Percentiles rank a stretch among this genome's conserved stretches.
Evolutionary conservation across 2,888 invertebrate species (phyloP).

Genomic region (Torymus auratus): DNA sequence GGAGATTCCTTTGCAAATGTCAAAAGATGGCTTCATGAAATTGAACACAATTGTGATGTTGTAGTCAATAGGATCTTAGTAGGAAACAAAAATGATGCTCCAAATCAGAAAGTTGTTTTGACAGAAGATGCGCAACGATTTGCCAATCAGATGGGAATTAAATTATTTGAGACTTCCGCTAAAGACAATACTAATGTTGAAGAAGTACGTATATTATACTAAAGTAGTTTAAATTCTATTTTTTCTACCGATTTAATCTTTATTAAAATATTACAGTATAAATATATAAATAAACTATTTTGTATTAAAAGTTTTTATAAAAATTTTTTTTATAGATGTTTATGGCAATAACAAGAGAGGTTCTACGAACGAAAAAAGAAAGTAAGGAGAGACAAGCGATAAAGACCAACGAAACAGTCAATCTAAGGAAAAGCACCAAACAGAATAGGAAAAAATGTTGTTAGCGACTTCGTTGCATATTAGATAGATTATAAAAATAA

Average conservation of each 20-base stretch:
- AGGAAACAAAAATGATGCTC: slow-evolving; percentile 97
- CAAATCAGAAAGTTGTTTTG: slow-evolving; percentile 95
- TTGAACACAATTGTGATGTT: slow-evolving; percentile 99
- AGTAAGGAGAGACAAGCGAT: slow-evolving; percentile 86
- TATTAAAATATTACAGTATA: no score
- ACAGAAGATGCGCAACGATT: slow-evolving; percentile 98
- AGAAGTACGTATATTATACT: slow-evolving; percentile 85
- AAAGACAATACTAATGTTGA: slow-evolving; percentile 99
- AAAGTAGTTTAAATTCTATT: no score
- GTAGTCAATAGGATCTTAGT: slow-evolving; percentile 98
- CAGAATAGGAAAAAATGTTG: slow-evolving; percentile 78
- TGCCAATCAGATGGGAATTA: slow-evolving; percentile 98
- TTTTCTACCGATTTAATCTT: no score
- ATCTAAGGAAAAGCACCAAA: slow-evolving; percentile 83
- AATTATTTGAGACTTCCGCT: slow-evolving; percentile 98
- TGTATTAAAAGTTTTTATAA: no score
- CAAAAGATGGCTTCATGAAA: slow-evolving; percentile 99
- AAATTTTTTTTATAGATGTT: slow-evolving; percentile 80
- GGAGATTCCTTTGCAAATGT: slow-evolving; percentile 99
- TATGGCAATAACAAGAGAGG: slow-evolving; percentile 86
- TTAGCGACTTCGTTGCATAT: slow-evolving; percentile 68
- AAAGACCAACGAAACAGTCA: slow-evolving; percentile 83
- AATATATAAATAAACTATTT: no score
- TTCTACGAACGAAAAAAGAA: slow-evolving; percentile 90
- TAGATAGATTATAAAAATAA: slow-evolving; percentile 62